Evolutionary conservation across 2,113 vertebrate species (phyloP), one percentile per base, ranked within the genome.

Genomic region (Syngnathus scovelli): DNA sequence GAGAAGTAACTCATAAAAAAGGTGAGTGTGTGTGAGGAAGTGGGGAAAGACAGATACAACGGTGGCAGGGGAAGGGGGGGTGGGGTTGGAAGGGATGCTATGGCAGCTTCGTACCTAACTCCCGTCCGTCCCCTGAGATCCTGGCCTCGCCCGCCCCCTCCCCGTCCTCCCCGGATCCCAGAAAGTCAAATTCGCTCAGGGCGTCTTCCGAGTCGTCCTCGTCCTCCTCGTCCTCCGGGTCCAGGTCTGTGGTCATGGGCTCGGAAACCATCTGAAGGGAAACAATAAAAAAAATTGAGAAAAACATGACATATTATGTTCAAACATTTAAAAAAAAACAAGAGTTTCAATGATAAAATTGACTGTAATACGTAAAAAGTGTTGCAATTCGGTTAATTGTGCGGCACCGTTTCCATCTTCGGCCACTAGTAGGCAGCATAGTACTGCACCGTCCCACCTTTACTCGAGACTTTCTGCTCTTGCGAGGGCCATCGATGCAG

Each of bases 161-260:
- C 54, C 93, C 92, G 10, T 95, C 94, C 78, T 96, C 95, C 80
- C 93, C 94, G 0, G 94, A 94, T 79, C 90, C 94, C 79, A 96
- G 80, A 85, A 95, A 96, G 74, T 95, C 93, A 73, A 96, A 96
- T 77, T 96, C 95, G 19, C 89, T 92, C 74, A 96, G 92, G 62
- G 95, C 95, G 0, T 95, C 95, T 78, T 95, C 95, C 0, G 94
- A 95, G 86, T 96, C 95, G 0, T 95, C 94, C 68, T 95, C 94
- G 0, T 95, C 94, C 62, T 94, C 94, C 64, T 95, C 94, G 0
- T 95, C 94, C 66, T 95, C 94, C 1, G 92, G 91, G 77, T 95
- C 94, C 68, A 93, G 79, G 58, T 93, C 94, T 1, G 93, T 91
- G 27, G 89, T 91, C 79, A 94, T 90, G 15, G 93, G 86, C 81